Conservation (phyloP, 2,888 invertebrate genomes). For the Hydriomena furcata region DNA sequence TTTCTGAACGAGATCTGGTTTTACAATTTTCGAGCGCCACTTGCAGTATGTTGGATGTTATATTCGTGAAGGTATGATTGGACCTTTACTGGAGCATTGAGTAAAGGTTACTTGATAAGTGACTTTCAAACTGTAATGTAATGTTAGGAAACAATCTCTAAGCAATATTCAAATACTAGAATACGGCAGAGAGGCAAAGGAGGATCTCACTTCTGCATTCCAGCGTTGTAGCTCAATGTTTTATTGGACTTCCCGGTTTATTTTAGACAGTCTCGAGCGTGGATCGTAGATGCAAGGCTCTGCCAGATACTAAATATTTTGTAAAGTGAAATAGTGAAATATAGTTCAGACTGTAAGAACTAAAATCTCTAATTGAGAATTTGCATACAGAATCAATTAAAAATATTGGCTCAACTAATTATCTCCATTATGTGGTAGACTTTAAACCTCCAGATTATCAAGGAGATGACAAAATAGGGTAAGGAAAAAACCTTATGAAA, state of each 20-base stretch:
- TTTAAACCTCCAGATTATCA: too few relatives aligned
- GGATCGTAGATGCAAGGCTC: constrained; percentile 3
- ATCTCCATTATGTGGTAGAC: too few relatives aligned
- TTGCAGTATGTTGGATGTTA: too few relatives aligned
- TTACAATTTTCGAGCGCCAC: too few relatives aligned
- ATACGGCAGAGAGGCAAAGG: constrained; percentile 7
- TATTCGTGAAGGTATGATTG: too few relatives aligned
- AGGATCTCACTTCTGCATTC: constrained; percentile 44
- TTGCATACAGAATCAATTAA: too few relatives aligned
- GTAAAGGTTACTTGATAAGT: too few relatives aligned
- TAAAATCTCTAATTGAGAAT: too few relatives aligned
- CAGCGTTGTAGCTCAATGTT: constrained; percentile 45
- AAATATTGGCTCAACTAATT: too few relatives aligned
- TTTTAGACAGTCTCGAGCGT: constrained; percentile 42
- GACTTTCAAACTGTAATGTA: background rate
- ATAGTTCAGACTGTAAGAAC: background rate
- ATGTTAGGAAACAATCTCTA: background rate
- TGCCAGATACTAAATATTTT: constrained; percentile 5
- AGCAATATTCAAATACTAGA: constrained; percentile 2
- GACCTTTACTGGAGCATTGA: too few relatives aligned
- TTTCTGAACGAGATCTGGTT: too few relatives aligned
- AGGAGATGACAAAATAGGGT: background rate
- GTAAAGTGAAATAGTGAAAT: background rate
- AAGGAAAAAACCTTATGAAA: too few relatives aligned
- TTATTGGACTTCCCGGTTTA: constrained; percentile 53